phyloP scores from a whole-genome alignment of 1,140 invertebrate genomes.

The Drosophila takahashii region DNA sequence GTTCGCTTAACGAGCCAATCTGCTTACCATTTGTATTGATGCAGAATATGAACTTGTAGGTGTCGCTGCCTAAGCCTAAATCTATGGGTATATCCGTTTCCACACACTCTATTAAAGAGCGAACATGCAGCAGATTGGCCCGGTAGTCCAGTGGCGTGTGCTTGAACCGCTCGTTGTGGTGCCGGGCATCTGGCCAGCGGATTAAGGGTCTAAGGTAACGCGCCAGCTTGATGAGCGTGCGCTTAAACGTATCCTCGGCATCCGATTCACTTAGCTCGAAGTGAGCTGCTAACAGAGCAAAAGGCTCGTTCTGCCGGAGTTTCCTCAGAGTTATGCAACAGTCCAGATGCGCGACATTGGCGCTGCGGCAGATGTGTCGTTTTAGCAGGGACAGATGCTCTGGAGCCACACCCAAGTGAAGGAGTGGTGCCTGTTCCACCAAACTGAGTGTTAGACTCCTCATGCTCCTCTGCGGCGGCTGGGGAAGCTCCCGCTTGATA shows the following conservation, averaged over 20 bases:
- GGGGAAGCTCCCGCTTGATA: conserved; percentile 66
- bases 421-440: conserved; percentile 64
- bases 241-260: conserved; percentile 65
- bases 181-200: conserved; percentile 71
- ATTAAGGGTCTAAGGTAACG: conserved; percentile 71
- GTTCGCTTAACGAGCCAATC: neutral
- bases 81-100: conserved; percentile 69
- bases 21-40: conserved; percentile 71
- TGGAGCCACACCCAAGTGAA: conserved; percentile 61
- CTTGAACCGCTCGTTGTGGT: conserved; percentile 73
- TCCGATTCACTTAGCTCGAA: conserved; percentile 74
- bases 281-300: conserved; percentile 65
- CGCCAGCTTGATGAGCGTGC: conserved; percentile 57
- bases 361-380: conserved; percentile 60
- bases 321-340: conserved; percentile 78
- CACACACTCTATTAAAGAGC: conserved; percentile 80
- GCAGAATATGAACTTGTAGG: conserved; percentile 78
- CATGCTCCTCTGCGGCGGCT: conserved; percentile 60
- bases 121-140: conserved; percentile 68
- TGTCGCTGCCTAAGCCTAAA: conserved; percentile 59
- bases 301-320: conserved; percentile 74
- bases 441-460: conserved; percentile 61
- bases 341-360: conserved; percentile 69
- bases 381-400: conserved; percentile 65
- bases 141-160: conserved; percentile 73